Evolutionary conservation across 37 sponge, comb jelly and placozoan genomes (phyloP), one percentile per base, ranked within the genome.

Genomic region (Oopsacas minuta): DNA sequence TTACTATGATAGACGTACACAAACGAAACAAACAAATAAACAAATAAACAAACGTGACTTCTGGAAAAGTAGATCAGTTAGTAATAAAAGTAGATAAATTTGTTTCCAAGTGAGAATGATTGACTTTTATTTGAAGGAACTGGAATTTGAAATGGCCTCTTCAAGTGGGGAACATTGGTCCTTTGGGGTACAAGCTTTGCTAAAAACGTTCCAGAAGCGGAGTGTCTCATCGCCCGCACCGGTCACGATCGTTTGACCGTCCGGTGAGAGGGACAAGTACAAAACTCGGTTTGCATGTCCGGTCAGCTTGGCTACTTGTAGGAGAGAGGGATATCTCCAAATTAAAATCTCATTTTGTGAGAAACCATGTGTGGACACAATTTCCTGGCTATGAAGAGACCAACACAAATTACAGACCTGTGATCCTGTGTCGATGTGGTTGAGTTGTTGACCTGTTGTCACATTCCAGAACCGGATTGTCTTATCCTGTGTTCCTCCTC

Each of bases 361-460:
- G 87, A 92, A 95, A 38, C 99, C 99, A 83, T 97, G 99, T 0
- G 96, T 92, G 52, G 92, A 91, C 39, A 97, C 88, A 35, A 97
- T 85, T 87, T 97, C 99, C 51, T 88, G 87, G 83, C 89, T 83
- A 86, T 86, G 84, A 53, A 87, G 86, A 17, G 96, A 95, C 99
- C 99, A 97, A 0, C 90, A 88, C 39, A 97, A 85, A 46, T 92
- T 90, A 81, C 94, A 95, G 53, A 97, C 95, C 89, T 97, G 99
- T 10, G 99, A 97, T 7, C 92, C 93, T 23, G 99, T 95, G 84
- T 97, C 96, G 0, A 91, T 39, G 0, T 36, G 37, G 38, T 90
- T 89, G 35, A 95, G 81, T 0, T 87, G 89, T 61, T 88, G 93
- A 32, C 95, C 95, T 0, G 89, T 93, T 36, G 90, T 49, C 8